A percentile compares a stretch with the other conserved stretches of the same genome.
phyloP scores from a whole-genome alignment of 1,140 invertebrate species.

The Cotesia glomerata region DNA sequence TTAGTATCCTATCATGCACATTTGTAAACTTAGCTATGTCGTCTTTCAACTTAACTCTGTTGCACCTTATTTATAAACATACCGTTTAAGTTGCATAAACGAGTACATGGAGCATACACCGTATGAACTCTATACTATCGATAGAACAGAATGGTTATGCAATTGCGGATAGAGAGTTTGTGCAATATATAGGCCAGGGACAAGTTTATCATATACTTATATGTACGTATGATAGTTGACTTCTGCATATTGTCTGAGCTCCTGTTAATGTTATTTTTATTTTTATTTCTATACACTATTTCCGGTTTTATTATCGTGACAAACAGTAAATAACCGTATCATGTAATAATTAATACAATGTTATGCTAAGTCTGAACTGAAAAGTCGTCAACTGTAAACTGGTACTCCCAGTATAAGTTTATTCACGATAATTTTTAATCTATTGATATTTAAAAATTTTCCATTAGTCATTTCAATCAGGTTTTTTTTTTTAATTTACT shows the following conservation, averaged over 20 bases:
- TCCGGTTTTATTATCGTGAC: no score
- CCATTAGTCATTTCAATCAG: no score
- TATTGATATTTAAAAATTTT: no score
- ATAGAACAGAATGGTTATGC: conserved; percentile 39
- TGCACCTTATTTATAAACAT: conserved; percentile 3
- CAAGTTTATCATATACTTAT: conserved; percentile 26
- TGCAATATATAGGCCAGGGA: conserved; percentile 49
- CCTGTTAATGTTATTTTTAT: background rate
- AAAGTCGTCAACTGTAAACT: no score
- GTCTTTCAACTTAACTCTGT: background rate
- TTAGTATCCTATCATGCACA: background rate
- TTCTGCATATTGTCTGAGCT: background rate
- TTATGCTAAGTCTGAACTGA: no score
- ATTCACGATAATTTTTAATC: no score
- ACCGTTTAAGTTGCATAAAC: conserved; percentile 24
- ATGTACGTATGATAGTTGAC: background rate
- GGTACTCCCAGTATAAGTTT: no score
- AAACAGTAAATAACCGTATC: no score
- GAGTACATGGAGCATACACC: background rate
- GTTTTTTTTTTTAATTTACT: no score
- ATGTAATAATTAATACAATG: no score
- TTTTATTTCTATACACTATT: background rate
- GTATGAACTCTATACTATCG: conserved; percentile 40
- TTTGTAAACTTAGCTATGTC: background rate
- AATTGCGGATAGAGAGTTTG: conserved; percentile 45